Evolutionary conservation across 2,113 vertebrate genomes (phyloP), one percentile per base, ranked within the genome.

Genomic region (Pseudorhombus dupliciocellatus): DNA sequence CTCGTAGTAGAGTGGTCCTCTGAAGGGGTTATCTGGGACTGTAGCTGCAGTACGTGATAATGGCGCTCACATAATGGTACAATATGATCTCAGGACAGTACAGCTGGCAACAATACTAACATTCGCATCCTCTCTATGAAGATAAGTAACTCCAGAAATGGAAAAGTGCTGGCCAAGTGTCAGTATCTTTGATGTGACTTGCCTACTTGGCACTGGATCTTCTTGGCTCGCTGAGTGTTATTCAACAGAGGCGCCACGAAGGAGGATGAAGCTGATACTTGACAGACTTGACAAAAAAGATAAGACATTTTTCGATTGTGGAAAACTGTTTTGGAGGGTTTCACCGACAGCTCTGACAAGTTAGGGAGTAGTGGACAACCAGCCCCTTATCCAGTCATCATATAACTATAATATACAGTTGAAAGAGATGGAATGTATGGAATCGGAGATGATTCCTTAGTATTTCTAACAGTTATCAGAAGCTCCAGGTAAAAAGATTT

Each of bases 61-160:
- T 50, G 46, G 18, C 21, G 46, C 46, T n/a, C 46, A 50, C 46
- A n/a, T 50, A 50, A 50, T 50, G 46, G 5, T 50, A 50, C 46
- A 50, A n/a, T 50, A 50, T n/a, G 46, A 50, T 20, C 46, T 50
- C 20, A 7, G 42, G 42, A 46, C 42, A 54, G 44, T 55, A 55
- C 66, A 68, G 52, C 60, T 67, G 71, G 51, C 16, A 70, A 53
- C 55, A n/a, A 21, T 40, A 67, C 34, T 44, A 71, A 76, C 67
- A 63, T 77, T 79, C 42, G 54, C 52, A 61, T 82, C 31, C 16
- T 71, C 72, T 66, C 26, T 28, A 53, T 74, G 57, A 79, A 63
- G 46, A 50, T 50, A 50, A 50, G 46, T 21, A 6, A 6, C 46
- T 50, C 6, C 20, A 20, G 42, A 50, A n/a, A n/a, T 50, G 20